These are phyloP conservation scores for Polypedilum vanderplanki DNA, from an alignment of 1,140 invertebrate species.

Conservation along the genomic window DNA sequence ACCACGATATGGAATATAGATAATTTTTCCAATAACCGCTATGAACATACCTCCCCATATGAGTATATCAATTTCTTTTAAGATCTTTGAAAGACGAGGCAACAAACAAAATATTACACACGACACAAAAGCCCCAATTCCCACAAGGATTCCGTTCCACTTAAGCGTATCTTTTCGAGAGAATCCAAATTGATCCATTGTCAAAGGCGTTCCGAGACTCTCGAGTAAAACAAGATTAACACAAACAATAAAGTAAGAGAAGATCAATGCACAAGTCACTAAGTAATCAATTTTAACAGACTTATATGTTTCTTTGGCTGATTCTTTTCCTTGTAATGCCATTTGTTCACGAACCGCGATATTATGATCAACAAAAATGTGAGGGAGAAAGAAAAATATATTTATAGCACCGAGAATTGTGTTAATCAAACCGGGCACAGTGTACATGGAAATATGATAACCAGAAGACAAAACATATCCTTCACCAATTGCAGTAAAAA, in stretches of 20 bases:
- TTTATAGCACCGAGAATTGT: constrained; percentile 68
- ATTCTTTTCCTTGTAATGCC: constrained; percentile 53
- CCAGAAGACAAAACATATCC: constrained; percentile 50
- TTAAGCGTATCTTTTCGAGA: constrained; percentile 64
- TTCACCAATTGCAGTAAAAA: constrained; percentile 62
- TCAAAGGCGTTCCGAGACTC: constrained; percentile 74
- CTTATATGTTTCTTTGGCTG: constrained; percentile 65
- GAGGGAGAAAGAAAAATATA: constrained; percentile 65
- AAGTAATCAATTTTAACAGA: constrained; percentile 66
- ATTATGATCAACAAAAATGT: constrained; percentile 57
- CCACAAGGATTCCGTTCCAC: constrained; percentile 77
- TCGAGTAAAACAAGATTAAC: constrained; percentile 87
- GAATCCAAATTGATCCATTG: constrained; percentile 88
- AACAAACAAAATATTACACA: constrained; percentile 70
- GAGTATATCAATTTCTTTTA: constrained; percentile 65
- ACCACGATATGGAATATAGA: constrained; percentile 70
- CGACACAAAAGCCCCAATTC: constrained; percentile 65
- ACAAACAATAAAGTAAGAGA: constrained; percentile 75
- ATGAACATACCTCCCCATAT: constrained; percentile 76
- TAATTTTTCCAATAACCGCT: constrained; percentile 62
- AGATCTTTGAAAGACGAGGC: constrained; percentile 60
- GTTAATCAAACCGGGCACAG: constrained; percentile 77
- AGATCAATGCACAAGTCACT: constrained; percentile 66
- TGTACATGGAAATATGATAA: constrained; percentile 74
- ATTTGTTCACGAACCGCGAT: constrained; percentile 70